Evolutionary conservation across 2,113 vertebrate genomes (phyloP), one percentile per base, ranked within the genome.

Genomic region (Misgurnus mizolepis): DNA sequence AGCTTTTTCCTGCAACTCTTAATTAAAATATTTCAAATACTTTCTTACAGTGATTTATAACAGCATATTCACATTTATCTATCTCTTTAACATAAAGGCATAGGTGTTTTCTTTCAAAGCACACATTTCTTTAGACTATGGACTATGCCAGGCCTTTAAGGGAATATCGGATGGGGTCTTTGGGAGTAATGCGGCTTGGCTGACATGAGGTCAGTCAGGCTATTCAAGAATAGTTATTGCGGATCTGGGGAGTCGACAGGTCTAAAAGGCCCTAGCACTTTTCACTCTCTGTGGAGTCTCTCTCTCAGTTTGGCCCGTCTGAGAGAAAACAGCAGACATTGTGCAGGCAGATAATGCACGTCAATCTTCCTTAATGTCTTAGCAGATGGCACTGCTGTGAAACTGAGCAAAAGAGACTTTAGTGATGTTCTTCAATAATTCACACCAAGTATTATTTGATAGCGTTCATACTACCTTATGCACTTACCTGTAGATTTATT

Each of bases 361-460:
- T 92, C 91, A 91, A 88, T 90, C 90, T 92, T 90, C 84, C 87
- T 90, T 91, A 90, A 91, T 91, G 89, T 89, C 89, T 88, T 71
- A 82, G 76, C 69, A 81, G 86, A 85, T 81, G 84, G 85, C 84
- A 69, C 82, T 66, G 79, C 85, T 87, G 68, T 80, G 76, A 80
- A 82, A 67, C n/a, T 39, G 45, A 64, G 73, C 43, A 40, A 71
- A 61, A 15, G 61, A 58, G 18, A 67, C 67, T 65, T 49, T 66
- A 53, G 69, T 65, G 49, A 71, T 62, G 18, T 27, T 39, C 67
- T 68, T 27, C 79, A 76, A 73, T 61, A 85, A 71, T 87, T 85
- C 60, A 53, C 47, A 73, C 40, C 55, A 85, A 80, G 80, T 71
- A 73, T 84, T 66, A 17, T 67, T 83, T 76, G 49, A 17, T 40